Percentiles rank a stretch among this genome's conserved stretches.
phyloP scores from a whole-genome alignment of 2,113 vertebrate species.

The Arvicanthis niloticus region DNA sequence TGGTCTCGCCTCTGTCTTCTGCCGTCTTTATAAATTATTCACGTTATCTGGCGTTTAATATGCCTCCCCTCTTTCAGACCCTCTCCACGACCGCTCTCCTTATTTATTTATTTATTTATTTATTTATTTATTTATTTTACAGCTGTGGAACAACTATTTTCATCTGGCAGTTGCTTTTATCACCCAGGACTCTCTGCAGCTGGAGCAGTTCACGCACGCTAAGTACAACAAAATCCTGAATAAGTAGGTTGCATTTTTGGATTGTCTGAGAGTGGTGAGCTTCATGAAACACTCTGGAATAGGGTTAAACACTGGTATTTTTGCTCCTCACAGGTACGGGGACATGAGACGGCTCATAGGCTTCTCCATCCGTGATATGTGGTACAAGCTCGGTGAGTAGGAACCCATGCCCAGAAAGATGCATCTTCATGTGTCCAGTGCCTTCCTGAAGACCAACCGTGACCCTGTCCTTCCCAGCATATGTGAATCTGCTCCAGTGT shows the following conservation, averaged over 20 bases:
- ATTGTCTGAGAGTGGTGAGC: neutral
- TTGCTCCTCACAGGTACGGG: constrained; percentile 88
- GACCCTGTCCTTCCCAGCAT: neutral
- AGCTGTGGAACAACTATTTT: constrained; percentile 99
- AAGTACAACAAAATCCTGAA: constrained; percentile 97
- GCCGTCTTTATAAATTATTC: constrained; percentile 86
- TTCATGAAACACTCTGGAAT: neutral
- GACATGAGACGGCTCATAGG: constrained; percentile 98
- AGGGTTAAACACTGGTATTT: neutral
- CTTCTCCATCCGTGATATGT: constrained; percentile 98
- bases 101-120: constrained; percentile 41
- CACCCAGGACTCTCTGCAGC: constrained; percentile 98
- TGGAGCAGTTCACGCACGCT: constrained; percentile 96
- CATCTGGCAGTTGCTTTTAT: constrained; percentile 99
- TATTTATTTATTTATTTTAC: constrained; percentile 75
- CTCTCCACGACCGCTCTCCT: constrained; percentile 73
- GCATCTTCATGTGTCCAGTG: neutral
- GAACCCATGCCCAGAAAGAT: neutral
- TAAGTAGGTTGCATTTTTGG: constrained; percentile 89
- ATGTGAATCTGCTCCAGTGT: neutral
- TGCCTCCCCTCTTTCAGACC: constrained; percentile 69
- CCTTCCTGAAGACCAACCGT: constrained; percentile 26
- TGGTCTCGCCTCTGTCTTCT: constrained; percentile 76
- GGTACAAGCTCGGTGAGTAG: constrained; percentile 97
- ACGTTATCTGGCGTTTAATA: constrained; percentile 73